A percentile compares a stretch with the other conserved stretches of the same genome.
These are phyloP conservation scores for Oceanites oceanicus DNA, from an alignment of 2,113 vertebrate genomes.

Conservation along the genomic window DNA sequence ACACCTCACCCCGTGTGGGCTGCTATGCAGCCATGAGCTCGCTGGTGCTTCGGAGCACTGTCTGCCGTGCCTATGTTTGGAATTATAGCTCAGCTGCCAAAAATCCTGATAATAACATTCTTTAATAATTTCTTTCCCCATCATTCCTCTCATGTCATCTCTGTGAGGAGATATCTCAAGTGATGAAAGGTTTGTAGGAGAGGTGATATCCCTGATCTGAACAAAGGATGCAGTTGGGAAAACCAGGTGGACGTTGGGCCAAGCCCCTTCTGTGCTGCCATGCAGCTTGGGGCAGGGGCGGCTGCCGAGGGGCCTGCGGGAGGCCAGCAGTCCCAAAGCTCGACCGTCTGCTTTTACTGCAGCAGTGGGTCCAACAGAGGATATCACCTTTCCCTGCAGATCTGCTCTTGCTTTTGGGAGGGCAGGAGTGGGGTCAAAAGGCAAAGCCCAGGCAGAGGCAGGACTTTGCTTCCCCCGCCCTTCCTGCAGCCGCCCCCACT, in stretches of 20 bases:
- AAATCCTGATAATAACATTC: not conserved
- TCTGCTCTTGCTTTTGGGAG: not conserved
- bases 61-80: not conserved
- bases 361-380: not conserved
- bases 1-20: not conserved
- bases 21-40: not conserved
- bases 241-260: not conserved
- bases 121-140: not conserved
- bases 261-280: not conserved
- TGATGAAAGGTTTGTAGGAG: not conserved
- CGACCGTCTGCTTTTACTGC: not conserved
- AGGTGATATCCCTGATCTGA: not conserved
- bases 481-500: not conserved
- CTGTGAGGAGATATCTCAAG: not conserved
- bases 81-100: not conserved
- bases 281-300: not conserved
- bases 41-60: not conserved
- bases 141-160: not conserved
- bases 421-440: not conserved
- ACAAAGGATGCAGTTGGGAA: not conserved
- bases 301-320: fast-evolving
- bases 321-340: not conserved
- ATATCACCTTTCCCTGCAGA: not conserved
- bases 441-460: not conserved
- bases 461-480: not conserved